Percentiles rank a stretch among this genome's conserved stretches.
Conservation (phyloP, 2,797 vertebrate species). For the Paguma larvata region DNA sequence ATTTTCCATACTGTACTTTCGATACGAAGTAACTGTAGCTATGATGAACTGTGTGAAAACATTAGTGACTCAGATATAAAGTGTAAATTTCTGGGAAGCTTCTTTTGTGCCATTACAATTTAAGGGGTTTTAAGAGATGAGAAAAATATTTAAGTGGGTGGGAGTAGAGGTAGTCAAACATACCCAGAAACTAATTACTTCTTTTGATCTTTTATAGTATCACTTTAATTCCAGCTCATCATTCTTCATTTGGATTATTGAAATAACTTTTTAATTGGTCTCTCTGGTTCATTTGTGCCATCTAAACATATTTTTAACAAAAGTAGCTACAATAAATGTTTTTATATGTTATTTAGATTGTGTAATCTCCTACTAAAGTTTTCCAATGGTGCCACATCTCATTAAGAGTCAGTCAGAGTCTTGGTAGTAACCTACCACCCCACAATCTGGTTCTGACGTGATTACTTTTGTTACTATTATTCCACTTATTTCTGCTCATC, state of each 20-base stretch:
- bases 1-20: neutral
- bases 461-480: neutral
- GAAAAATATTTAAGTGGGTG: neutral
- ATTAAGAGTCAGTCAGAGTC: neutral
- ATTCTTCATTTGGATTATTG: neutral
- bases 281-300: neutral
- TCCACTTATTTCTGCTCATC: neutral
- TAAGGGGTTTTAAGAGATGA: neutral
- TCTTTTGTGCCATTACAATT: neutral
- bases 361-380: neutral
- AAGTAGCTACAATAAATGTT: neutral
- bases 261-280: neutral
- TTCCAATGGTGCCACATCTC: neutral
- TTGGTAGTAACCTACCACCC: neutral
- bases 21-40: neutral
- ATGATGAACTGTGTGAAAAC: neutral
- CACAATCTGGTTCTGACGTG: neutral
- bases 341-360: neutral
- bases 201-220: neutral
- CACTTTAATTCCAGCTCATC: neutral
- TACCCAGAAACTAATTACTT: neutral
- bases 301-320: neutral
- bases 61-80: neutral
- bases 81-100: neutral
- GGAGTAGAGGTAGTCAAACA: neutral